phyloP scores from a whole-genome alignment of 2,113 vertebrate species.

The Eptatretus burgeri region DNA sequence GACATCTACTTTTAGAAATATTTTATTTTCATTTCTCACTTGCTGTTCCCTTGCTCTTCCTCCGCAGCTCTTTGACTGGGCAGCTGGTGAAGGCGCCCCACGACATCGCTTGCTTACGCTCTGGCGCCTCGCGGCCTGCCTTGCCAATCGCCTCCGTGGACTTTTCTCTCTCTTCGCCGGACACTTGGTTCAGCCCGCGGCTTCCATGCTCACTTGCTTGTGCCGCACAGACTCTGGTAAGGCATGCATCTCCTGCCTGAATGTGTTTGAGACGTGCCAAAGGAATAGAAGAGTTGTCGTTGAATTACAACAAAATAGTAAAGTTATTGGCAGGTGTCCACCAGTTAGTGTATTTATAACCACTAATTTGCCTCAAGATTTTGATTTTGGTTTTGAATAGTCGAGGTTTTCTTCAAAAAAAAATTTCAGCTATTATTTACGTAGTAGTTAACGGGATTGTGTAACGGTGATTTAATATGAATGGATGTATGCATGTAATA shows the following conservation, averaged over 20 bases:
- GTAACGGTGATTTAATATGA: no score
- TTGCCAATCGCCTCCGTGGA: slow-evolving; percentile 51
- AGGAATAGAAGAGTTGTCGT: no score
- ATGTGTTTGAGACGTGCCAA: no score
- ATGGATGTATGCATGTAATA: no score
- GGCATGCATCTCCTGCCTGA: slow-evolving; percentile 10
- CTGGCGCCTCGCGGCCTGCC: slow-evolving; percentile 28
- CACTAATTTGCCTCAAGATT: no score
- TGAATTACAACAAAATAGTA: no score
- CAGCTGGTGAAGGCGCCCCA: slow-evolving; percentile 23
- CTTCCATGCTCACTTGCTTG: slow-evolving; percentile 33
- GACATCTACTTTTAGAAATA: slow-evolving; percentile 7
- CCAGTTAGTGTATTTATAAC: no score
- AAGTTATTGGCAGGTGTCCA: no score
- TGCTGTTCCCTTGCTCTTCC: slow-evolving; percentile 9
- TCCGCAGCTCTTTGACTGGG: slow-evolving; percentile 66
- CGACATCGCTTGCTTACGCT: slow-evolving; percentile 54
- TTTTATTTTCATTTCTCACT: slow-evolving; percentile 8
- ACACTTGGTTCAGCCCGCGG: slow-evolving; percentile 49
- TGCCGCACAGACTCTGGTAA: slow-evolving; percentile 38
- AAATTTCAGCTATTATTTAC: no score
- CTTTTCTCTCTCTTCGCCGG: slow-evolving; percentile 72
- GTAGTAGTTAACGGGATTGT: no score
- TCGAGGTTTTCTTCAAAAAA: no score
- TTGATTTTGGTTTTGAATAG: no score